A percentile compares a stretch with the other conserved stretches of the same genome.
These are phyloP conservation scores for Pelochelys cantorii DNA, from an alignment of 2,797 vertebrate species.

Conservation along the genomic window DNA sequence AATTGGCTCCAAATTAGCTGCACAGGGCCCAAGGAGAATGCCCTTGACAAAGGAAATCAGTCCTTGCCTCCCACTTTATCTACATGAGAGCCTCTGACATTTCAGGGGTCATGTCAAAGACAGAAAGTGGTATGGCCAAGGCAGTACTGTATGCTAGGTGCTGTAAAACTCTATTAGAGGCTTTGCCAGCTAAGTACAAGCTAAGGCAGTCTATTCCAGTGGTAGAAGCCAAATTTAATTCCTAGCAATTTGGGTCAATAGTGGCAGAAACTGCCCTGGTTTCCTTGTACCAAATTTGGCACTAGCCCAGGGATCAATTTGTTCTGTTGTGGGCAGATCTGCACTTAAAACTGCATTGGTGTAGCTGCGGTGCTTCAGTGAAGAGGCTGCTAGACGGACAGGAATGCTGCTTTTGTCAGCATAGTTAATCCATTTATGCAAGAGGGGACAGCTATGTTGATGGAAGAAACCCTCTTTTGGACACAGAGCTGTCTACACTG, in stretches of 20 bases:
- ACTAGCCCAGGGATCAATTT: not conserved
- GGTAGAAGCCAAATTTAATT: not conserved
- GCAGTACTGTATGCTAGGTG: not conserved
- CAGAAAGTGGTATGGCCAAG: not conserved
- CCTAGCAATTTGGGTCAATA: not conserved
- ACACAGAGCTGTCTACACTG: not conserved
- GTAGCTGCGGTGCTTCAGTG: not conserved
- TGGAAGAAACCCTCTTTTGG: not conserved
- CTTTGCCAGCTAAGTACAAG: not conserved
- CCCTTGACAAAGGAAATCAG: not conserved
- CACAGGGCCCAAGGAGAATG: not conserved
- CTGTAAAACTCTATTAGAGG: not conserved
- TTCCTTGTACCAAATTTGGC: not conserved
- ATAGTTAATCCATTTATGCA: not conserved
- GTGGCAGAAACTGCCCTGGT: not conserved
- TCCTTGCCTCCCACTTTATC: not conserved
- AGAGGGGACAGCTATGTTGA: not conserved
- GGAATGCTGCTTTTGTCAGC: not conserved
- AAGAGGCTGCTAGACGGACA: not conserved
- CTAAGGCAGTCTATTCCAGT: not conserved
- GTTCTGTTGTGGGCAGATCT: not conserved
- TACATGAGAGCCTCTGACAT: fast-evolving
- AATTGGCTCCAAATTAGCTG: not conserved
- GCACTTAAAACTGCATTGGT: not conserved
- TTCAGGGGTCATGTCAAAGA: not conserved